These are phyloP conservation scores for Synchiropus splendidus DNA, from an alignment of 2,113 vertebrate genomes.

Conservation along the genomic window DNA sequence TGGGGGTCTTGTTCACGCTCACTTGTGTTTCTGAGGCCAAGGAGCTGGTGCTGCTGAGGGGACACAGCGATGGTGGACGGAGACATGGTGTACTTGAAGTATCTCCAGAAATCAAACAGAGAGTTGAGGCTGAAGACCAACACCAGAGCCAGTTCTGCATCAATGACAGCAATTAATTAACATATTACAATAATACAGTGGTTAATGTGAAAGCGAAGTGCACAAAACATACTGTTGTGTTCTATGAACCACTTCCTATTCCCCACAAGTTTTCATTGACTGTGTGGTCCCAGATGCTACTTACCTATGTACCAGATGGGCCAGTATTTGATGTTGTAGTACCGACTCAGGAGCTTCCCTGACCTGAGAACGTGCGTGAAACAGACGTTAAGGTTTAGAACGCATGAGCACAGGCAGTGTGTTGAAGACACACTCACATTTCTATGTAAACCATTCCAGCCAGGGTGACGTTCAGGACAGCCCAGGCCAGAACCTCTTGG, in stretches of 20 bases:
- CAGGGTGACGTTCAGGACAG: slow-evolving; percentile 81
- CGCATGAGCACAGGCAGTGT: slow-evolving; percentile 2
- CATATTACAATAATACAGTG: neutral
- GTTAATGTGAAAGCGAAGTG: too few relatives aligned
- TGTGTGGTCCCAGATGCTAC: too few relatives aligned
- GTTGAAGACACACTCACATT: slow-evolving; percentile 67
- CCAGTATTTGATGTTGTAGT: slow-evolving; percentile 86
- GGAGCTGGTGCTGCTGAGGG: slow-evolving; percentile 76
- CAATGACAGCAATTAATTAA: neutral
- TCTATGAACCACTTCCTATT: neutral
- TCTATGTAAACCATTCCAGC: slow-evolving; percentile 95
- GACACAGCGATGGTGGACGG: slow-evolving; percentile 70
- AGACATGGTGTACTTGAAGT: slow-evolving; percentile 88
- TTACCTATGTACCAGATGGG: slow-evolving; percentile 94
- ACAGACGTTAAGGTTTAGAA: neutral
- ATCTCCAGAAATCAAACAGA: slow-evolving; percentile 92
- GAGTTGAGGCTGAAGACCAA: slow-evolving; percentile 88
- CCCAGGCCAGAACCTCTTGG: slow-evolving; percentile 87
- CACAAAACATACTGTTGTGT: too few relatives aligned
- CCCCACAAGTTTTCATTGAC: too few relatives aligned
- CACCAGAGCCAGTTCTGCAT: slow-evolving; percentile 75
- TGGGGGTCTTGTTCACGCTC: slow-evolving; percentile 2
- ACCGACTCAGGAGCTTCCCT: slow-evolving; percentile 79
- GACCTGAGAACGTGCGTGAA: slow-evolving; percentile 64
- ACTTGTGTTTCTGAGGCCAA: slow-evolving; percentile 75